These are phyloP conservation scores for Plecotus auritus DNA, from an alignment of 2,113 vertebrate species.

Conservation along the genomic window DNA sequence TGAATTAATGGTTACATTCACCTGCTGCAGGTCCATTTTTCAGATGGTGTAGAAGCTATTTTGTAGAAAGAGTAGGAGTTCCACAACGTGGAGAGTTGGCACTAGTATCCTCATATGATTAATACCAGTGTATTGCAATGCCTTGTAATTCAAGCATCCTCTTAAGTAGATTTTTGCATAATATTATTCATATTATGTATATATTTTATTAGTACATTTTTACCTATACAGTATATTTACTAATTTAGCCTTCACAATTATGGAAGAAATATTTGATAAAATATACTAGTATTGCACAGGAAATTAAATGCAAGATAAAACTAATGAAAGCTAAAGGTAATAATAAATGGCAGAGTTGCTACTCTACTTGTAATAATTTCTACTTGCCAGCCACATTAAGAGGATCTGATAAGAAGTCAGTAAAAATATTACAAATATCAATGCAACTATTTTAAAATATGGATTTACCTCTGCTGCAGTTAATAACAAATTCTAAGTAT, in stretches of 20 bases:
- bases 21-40: neutral
- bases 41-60: neutral
- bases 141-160: neutral
- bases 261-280: neutral
- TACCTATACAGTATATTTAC: neutral
- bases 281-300: neutral
- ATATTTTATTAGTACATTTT: neutral
- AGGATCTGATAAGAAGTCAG: neutral
- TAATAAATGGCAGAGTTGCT: neutral
- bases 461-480: neutral
- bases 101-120: neutral
- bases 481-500: neutral
- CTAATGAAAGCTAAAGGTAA: neutral
- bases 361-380: neutral
- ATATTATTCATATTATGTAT: neutral
- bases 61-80: neutral
- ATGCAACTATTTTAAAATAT: neutral
- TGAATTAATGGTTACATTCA: neutral
- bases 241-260: neutral
- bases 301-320: conserved; percentile 6
- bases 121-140: neutral
- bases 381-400: neutral
- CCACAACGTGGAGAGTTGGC: neutral
- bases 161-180: neutral
- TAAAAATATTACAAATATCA: neutral